Conservation (phyloP, 2,797 vertebrate species). For the Phataginus tricuspis region DNA sequence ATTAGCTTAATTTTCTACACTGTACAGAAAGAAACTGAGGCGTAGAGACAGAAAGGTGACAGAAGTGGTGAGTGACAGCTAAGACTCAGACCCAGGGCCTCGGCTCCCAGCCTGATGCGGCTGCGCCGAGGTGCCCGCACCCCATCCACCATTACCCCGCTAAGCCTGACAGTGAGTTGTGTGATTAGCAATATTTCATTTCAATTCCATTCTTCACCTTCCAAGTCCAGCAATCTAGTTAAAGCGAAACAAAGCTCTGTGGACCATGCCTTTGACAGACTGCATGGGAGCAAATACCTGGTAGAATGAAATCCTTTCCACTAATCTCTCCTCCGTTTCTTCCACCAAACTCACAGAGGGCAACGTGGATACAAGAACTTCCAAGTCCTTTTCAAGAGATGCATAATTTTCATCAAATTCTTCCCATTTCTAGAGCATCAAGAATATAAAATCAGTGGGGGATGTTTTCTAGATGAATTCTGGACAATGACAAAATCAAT, state of each 20-base stretch:
- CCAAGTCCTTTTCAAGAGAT: slow-evolving; percentile 88
- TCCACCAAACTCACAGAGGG: slow-evolving; percentile 87
- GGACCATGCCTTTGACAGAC: background rate
- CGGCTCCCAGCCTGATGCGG: fast-evolving
- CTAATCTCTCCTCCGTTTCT: slow-evolving; percentile 88
- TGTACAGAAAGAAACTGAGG: background rate
- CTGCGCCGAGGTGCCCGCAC: fast-evolving
- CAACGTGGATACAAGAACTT: slow-evolving; percentile 83
- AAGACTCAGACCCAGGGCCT: background rate
- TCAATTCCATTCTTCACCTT: background rate
- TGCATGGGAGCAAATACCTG: slow-evolving; percentile 85
- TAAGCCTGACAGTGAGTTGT: background rate
- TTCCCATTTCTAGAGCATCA: slow-evolving; percentile 89
- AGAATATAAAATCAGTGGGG: background rate
- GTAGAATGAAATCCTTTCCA: slow-evolving; percentile 86
- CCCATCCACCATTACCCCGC: background rate
- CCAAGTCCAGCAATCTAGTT: background rate
- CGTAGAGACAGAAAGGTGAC: background rate
- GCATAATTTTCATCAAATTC: slow-evolving; percentile 89
- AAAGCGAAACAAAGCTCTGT: background rate
- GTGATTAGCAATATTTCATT: background rate
- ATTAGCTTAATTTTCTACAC: background rate
- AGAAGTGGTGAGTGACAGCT: background rate
- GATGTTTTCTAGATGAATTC: background rate
- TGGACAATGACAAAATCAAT: background rate